Evolutionary conservation across 2,113 vertebrate species (phyloP), one percentile per base, ranked within the genome.

Genomic region (Collichthys lucidus): DNA sequence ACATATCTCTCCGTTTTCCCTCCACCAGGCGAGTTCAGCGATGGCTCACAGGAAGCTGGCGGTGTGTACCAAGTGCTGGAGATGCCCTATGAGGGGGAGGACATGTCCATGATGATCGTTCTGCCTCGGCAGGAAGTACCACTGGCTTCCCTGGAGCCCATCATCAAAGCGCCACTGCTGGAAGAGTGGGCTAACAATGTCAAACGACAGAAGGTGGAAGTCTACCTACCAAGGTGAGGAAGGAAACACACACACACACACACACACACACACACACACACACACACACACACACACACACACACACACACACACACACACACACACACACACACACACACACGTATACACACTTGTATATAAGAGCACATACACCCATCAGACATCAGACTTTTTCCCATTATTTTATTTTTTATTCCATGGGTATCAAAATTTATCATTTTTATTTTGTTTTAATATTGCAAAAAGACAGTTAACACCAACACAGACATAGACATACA

Each of bases 31-130:
- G 98, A 99, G 91, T 99, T 99, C 92, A 99, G 97, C 50, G 98
- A 99, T 66, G 98, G 98, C 64, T 97, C 97, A 60, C 96, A 98
- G 47, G 98, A 99, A 90, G 98, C 98, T 4, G 98, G 98, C 0
- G 98, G 98, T 3, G 96, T 99, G 83, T 99, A 99, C 89, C 98
- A 99, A 94, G 98, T 99, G 14, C 83, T 99, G 83, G 98, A 99
- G 94, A 98, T 99, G 88, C 97, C 97, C 0, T 99, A 99, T 8
- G 97, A 99, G 72, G 97, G 97, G 10, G 97, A 99, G 55, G 96
- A 97, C 79, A 94, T 98, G 73, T 97, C 97, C 87, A 98, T 99
- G 97, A 96, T 98, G 96, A 96, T 99, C 0, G 85, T 97, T 7
- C 95, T 99, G 55, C 98, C 98, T 78, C 96, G 98, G 44, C 98